phyloP scores from a whole-genome alignment of 2,113 vertebrate genomes.

The Brachypodius melanocephalos region DNA sequence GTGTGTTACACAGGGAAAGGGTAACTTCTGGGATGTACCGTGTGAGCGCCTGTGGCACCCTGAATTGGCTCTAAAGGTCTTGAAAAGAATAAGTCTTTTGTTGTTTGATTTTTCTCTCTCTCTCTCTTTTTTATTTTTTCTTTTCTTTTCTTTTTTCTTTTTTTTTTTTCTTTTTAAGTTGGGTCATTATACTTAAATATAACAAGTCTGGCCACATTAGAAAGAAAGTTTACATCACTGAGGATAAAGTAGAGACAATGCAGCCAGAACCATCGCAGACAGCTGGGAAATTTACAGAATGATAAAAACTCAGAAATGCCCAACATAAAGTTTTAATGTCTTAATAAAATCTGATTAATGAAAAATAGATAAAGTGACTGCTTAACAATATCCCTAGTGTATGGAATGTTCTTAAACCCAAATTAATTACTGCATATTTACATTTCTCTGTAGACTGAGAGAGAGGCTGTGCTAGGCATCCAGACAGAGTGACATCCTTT shows the following conservation, averaged over 20 bases:
- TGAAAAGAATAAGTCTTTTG: neutral
- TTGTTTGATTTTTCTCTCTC: neutral
- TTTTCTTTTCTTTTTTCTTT: no score
- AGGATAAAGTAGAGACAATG: neutral
- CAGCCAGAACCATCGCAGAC: fast-evolving
- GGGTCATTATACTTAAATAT: neutral
- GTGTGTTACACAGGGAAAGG: neutral
- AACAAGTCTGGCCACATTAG: neutral
- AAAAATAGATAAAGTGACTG: slow-evolving; percentile 57
- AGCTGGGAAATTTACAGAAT: slow-evolving; percentile 30
- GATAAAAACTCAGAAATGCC: slow-evolving; percentile 15
- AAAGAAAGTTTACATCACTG: neutral
- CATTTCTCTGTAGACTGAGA: slow-evolving; percentile 48
- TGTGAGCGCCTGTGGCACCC: neutral
- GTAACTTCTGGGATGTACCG: neutral
- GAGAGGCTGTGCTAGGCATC: slow-evolving; percentile 13
- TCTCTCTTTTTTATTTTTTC: no score
- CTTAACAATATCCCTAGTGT: slow-evolving; percentile 46
- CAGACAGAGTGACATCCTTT: slow-evolving; percentile 18
- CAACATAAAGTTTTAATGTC: slow-evolving; percentile 45
- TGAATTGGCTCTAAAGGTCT: neutral
- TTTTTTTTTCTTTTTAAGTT: neutral
- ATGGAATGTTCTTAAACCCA: slow-evolving; percentile 46
- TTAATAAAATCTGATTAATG: slow-evolving; percentile 58
- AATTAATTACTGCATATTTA: slow-evolving; percentile 55